Conservation (phyloP, 2,113 vertebrate genomes). For the Mormoops blainvillei region DNA sequence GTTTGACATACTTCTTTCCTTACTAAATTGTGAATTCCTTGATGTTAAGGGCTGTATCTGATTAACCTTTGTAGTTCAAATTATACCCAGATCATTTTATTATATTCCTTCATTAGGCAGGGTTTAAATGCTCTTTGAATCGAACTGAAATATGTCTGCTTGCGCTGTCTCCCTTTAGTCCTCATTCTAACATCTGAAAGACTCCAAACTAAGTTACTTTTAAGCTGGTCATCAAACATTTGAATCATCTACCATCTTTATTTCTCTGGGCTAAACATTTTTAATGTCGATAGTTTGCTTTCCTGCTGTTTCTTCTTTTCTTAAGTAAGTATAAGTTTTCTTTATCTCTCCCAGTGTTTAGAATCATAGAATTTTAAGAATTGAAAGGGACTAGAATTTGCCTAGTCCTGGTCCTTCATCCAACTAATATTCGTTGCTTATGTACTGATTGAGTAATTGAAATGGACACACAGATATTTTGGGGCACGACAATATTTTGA, state of each 20-base stretch:
- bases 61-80: neutral
- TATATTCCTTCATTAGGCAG: neutral
- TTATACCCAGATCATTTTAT: neutral
- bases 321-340: neutral
- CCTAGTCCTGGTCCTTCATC: neutral
- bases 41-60: neutral
- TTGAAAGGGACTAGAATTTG: neutral
- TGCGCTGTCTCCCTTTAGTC: neutral
- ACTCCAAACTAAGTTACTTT: neutral
- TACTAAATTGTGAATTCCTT: neutral
- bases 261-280: neutral
- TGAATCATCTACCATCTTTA: neutral
- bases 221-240: neutral
- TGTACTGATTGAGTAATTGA: neutral
- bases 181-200: neutral
- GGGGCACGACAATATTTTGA: neutral
- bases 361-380: neutral
- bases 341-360: neutral
- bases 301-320: neutral
- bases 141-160: neutral
- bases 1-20: neutral
- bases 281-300: constrained; percentile 2
- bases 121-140: neutral
- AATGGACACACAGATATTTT: neutral
- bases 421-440: neutral